Evolutionary conservation across 1,140 invertebrate genomes (phyloP).

Genomic region (Teleopsis dalmanni): DNA sequence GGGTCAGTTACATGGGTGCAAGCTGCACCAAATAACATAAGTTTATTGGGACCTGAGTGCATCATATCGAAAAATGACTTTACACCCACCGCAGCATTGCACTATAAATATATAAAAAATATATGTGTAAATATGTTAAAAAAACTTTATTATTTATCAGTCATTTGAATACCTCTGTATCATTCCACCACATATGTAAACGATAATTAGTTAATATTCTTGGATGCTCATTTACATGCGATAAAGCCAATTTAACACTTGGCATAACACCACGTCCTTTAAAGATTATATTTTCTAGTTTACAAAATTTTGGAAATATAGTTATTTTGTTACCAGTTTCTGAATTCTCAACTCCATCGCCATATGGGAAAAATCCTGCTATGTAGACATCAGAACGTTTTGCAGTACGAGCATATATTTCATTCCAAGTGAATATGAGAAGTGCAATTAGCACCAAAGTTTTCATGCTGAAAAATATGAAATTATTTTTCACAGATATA

Average conservation of each 20-base stretch:
- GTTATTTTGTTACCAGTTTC: constrained; percentile 42
- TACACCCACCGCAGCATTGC: constrained; percentile 95
- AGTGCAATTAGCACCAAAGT: too few relatives aligned
- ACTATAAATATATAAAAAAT: constrained; percentile 55
- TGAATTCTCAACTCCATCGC: constrained; percentile 63
- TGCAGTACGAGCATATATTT: too few relatives aligned
- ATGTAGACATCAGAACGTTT: constrained; percentile 68
- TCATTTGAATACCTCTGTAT: constrained; percentile 71
- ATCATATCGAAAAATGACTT: constrained; percentile 99
- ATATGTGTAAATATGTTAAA: background rate
- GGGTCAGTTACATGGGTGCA: constrained; percentile 96
- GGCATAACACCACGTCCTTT: constrained; percentile 87
- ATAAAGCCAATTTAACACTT: constrained; percentile 81
- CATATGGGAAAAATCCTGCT: constrained; percentile 85
- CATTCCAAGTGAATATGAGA: too few relatives aligned
- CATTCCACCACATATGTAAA: constrained; percentile 90
- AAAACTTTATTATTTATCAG: background rate
- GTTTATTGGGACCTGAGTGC: constrained; percentile 80
- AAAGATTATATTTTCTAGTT: too few relatives aligned
- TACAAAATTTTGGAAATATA: background rate
- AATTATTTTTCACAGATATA: too few relatives aligned
- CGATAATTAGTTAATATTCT: constrained; percentile 76
- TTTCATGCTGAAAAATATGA: too few relatives aligned
- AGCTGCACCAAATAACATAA: constrained; percentile 93
- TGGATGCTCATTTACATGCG: constrained; percentile 86